These are phyloP conservation scores for Trichechus manatus DNA, from an alignment of 2,113 vertebrate genomes.

Conservation along the genomic window DNA sequence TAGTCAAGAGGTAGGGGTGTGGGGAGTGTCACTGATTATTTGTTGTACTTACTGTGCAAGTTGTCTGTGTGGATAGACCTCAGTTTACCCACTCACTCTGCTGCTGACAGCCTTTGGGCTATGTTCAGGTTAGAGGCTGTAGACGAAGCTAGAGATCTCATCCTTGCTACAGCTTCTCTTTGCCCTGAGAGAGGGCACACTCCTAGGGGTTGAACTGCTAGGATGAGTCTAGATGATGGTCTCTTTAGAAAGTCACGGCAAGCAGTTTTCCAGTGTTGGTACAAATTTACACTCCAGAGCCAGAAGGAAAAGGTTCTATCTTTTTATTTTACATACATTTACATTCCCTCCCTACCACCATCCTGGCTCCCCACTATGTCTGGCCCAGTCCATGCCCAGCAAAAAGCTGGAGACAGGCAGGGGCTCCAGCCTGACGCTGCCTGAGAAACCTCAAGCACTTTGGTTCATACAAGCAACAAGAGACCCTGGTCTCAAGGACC, in stretches of 20 bases:
- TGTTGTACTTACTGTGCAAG: constrained; percentile 7
- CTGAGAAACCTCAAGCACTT: not conserved
- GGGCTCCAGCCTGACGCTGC: not conserved
- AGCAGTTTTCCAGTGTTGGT: constrained; percentile 15
- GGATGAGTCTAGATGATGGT: not conserved
- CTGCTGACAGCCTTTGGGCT: not conserved
- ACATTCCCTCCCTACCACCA: not conserved
- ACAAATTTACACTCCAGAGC: constrained; percentile 44
- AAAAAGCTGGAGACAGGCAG: not conserved
- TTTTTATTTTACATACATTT: constrained; percentile 67
- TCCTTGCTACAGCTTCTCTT: not conserved
- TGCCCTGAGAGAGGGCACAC: not conserved
- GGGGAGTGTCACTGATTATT: not conserved
- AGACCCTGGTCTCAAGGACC: not conserved
- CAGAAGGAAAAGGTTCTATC: constrained; percentile 36
- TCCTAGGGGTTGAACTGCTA: not conserved
- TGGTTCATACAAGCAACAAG: not conserved
- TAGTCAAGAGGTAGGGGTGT: not conserved
- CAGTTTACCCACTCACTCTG: not conserved
- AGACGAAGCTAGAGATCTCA: not conserved
- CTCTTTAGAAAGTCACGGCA: constrained; percentile 51
- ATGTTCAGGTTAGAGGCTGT: not conserved
- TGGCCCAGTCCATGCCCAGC: not conserved
- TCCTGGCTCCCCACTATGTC: not conserved
- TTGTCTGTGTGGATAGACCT: not conserved